Evolutionary conservation across 2,797 vertebrate species (phyloP).

Genomic region (Sorex maritimensis): DNA sequence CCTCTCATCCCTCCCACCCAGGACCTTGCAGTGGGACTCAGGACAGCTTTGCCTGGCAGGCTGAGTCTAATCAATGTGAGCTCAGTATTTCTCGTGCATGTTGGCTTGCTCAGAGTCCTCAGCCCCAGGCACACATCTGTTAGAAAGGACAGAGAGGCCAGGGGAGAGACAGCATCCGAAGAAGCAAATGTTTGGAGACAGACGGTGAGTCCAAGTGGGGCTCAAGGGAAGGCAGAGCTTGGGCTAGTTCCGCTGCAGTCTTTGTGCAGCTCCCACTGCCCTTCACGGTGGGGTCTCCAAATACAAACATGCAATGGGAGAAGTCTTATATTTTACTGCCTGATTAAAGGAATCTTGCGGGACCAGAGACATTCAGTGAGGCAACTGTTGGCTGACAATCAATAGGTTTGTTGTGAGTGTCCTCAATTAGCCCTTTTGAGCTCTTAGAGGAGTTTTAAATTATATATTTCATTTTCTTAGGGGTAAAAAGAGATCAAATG

Average conservation of each 20-base stretch:
- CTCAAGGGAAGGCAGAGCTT: neutral
- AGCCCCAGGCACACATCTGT: neutral
- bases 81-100: neutral
- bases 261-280: neutral
- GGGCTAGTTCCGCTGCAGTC: fast-evolving
- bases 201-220: neutral
- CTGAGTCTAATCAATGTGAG: neutral
- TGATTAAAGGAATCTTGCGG: neutral
- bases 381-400: neutral
- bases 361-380: neutral
- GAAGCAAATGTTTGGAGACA: neutral
- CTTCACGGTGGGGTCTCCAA: neutral
- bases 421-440: conserved; percentile 19
- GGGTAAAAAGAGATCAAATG: conserved; percentile 50
- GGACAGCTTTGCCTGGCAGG: neutral
- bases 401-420: neutral
- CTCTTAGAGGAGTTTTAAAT: neutral
- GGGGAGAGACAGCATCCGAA: neutral
- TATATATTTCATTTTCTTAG: conserved; percentile 66
- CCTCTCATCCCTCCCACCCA: neutral
- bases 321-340: conserved; percentile 6
- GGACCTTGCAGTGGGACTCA: neutral
- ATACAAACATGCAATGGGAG: neutral
- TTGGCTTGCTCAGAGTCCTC: neutral
- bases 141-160: neutral